Conservation (phyloP, 2,113 vertebrate species). For the Peucedramus taeniatus region DNA sequence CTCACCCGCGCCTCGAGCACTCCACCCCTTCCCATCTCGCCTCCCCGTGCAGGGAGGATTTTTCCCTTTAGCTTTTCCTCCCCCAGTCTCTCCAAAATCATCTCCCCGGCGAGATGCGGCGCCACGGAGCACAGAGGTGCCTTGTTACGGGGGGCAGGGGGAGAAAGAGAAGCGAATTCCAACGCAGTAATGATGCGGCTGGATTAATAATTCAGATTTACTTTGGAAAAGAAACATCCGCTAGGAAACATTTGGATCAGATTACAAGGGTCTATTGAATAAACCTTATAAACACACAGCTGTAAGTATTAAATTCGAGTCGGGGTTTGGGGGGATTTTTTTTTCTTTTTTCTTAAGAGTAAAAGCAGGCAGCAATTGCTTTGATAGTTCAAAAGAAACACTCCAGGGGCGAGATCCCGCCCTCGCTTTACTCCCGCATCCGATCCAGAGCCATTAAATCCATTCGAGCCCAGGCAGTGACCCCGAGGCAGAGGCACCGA, state of each 20-base stretch:
- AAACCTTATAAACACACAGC: slow-evolving; percentile 78
- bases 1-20: not conserved
- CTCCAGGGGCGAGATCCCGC: slow-evolving; percentile 45
- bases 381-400: slow-evolving; percentile 70
- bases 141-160: slow-evolving; percentile 65
- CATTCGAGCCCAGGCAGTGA: slow-evolving; percentile 17
- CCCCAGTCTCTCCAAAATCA: not conserved
- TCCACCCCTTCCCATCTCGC: not conserved
- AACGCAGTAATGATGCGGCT: slow-evolving; percentile 74
- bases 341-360: not conserved
- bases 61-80: not conserved
- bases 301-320: slow-evolving; percentile 76
- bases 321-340: slow-evolving; percentile 30
- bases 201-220: slow-evolving; percentile 81
- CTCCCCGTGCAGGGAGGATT: not conserved
- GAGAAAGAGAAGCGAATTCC: slow-evolving; percentile 69
- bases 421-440: slow-evolving; percentile 34
- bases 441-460: slow-evolving; percentile 43
- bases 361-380: slow-evolving; percentile 56
- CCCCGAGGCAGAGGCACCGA: not conserved
- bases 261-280: slow-evolving; percentile 81
- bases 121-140: slow-evolving; percentile 69
- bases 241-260: slow-evolving; percentile 81
- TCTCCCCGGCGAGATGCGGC: not conserved
- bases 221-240: slow-evolving; percentile 81